A percentile compares a stretch with the other conserved stretches of the same genome.
These are phyloP conservation scores for Stegostoma tigrinum DNA, from an alignment of 2,113 vertebrate species.

Conservation along the genomic window DNA sequence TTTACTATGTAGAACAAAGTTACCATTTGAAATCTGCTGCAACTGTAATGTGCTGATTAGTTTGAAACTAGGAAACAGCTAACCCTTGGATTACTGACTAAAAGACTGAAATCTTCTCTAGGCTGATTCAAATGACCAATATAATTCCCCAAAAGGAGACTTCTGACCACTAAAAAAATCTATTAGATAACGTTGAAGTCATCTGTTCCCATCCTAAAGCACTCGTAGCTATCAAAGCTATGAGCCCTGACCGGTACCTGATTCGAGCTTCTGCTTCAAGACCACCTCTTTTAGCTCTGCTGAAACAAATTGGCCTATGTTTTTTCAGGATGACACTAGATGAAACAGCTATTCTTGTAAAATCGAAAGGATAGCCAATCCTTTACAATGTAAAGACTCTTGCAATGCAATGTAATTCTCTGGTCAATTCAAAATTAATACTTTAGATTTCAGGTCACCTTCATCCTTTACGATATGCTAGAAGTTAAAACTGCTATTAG, in stretches of 20 bases:
- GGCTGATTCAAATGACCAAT: background rate
- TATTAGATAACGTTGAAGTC: background rate
- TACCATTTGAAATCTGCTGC: background rate
- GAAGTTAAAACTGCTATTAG: too few species aligned
- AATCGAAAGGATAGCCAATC: background rate
- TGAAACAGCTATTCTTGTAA: background rate
- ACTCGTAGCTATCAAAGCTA: background rate
- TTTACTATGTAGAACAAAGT: background rate
- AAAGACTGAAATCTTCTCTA: background rate
- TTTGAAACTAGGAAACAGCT: background rate
- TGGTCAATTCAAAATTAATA: background rate
- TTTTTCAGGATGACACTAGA: background rate
- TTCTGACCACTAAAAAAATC: background rate
- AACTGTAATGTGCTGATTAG: background rate
- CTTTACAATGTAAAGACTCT: background rate
- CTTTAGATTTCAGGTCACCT: too few species aligned
- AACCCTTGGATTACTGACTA: background rate
- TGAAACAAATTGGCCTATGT: background rate
- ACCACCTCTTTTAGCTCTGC: background rate
- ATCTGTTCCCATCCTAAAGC: background rate
- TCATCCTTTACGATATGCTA: too few species aligned
- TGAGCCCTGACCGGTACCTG: background rate
- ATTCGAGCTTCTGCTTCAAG: background rate
- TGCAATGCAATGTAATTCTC: background rate
- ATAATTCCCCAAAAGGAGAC: background rate